phyloP scores from a whole-genome alignment of 2,888 invertebrate genomes.

The Heliconius aoede region DNA sequence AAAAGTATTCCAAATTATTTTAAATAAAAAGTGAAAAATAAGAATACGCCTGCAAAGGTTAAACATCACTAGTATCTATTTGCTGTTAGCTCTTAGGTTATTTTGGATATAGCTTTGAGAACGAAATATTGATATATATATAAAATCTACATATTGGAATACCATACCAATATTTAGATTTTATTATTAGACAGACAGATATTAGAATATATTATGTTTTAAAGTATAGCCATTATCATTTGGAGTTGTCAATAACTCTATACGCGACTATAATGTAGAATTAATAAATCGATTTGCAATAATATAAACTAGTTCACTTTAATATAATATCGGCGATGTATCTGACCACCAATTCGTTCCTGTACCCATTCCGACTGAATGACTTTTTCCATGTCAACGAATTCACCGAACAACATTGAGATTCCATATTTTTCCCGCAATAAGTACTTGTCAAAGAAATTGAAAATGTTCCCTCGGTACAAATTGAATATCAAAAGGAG shows the following conservation, averaged over 20 bases:
- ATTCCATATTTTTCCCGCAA: constrained; percentile 57
- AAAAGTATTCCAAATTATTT: too few relatives aligned
- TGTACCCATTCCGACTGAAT: constrained; percentile 69
- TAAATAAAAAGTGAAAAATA: not conserved
- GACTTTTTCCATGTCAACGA: constrained; percentile 72
- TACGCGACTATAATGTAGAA: not conserved
- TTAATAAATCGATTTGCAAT: constrained; percentile 26
- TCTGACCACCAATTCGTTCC: constrained; percentile 66
- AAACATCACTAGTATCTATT: not conserved
- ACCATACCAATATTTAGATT: constrained; percentile 7
- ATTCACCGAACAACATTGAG: constrained; percentile 63
- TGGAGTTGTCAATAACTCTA: not conserved
- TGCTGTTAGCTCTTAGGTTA: constrained; percentile 14
- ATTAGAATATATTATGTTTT: not conserved
- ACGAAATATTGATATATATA: constrained; percentile 5
- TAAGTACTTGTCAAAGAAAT: constrained; percentile 37
- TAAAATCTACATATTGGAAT: too few relatives aligned
- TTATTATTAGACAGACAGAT: not conserved
- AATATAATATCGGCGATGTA: constrained; percentile 58
- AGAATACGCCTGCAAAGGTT: not conserved
- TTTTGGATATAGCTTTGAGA: constrained; percentile 20
- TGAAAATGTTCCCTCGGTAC: constrained; percentile 23
- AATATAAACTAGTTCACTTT: constrained; percentile 39
- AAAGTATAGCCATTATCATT: not conserved
- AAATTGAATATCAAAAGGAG: not conserved